Conservation (phyloP, 2,888 invertebrate species). For the Tromatobia lineatoria region DNA sequence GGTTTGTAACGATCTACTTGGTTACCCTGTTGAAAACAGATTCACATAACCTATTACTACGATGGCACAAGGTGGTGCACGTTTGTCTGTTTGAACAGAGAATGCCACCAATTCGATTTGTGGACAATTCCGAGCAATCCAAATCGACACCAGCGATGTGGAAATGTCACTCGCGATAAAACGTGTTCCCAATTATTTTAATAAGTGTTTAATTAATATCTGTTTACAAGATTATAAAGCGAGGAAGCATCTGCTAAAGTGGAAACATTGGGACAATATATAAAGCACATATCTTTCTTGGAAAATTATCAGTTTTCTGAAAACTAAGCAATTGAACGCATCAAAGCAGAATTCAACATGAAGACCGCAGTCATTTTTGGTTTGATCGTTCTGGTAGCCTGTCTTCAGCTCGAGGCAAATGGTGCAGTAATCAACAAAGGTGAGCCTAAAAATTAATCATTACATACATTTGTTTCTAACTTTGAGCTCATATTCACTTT, state of each 20-base stretch:
- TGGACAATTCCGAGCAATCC: too few species aligned
- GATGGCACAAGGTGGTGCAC: too few species aligned
- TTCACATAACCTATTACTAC: too few species aligned
- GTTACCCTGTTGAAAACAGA: too few species aligned
- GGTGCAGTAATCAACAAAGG: neutral
- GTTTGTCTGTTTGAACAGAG: too few species aligned
- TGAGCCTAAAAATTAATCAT: slow-evolving; percentile 7
- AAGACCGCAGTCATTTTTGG: slow-evolving; percentile 9
- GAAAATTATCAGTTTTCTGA: neutral
- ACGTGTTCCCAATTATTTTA: neutral
- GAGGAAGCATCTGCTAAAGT: neutral
- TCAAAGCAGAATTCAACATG: neutral
- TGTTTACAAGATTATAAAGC: neutral
- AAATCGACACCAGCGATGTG: too few species aligned
- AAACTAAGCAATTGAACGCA: neutral
- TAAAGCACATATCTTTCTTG: neutral
- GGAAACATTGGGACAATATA: neutral
- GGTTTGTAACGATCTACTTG: too few species aligned
- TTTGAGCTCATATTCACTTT: neutral
- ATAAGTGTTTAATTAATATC: neutral
- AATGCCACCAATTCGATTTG: too few species aligned
- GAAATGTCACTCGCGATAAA: neutral
- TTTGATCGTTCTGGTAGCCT: slow-evolving; percentile 9
- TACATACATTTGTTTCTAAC: neutral
- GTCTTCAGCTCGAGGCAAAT: neutral